Evolutionary conservation across 2,113 vertebrate species (phyloP).

Genomic region (Thalassarche chlororhynchos): DNA sequence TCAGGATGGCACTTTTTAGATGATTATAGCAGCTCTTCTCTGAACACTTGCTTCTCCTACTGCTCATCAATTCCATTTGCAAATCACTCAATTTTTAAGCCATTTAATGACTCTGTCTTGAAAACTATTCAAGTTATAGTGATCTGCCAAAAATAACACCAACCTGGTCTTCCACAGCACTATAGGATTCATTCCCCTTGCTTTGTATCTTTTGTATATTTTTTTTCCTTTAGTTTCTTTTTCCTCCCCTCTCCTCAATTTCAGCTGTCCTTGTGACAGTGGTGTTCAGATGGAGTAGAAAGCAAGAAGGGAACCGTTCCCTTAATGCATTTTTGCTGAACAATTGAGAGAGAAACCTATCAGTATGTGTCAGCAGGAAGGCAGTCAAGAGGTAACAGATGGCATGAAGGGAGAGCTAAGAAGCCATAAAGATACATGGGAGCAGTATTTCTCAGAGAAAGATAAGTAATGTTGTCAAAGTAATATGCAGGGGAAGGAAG

Average conservation of each 20-base stretch:
- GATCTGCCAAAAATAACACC: not conserved
- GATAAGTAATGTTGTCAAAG: not conserved
- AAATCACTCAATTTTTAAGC: not conserved
- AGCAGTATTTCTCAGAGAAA: not conserved
- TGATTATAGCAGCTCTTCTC: not conserved
- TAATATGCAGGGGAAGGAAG: not conserved
- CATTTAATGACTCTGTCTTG: not conserved
- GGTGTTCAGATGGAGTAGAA: not conserved
- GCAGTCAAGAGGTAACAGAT: not conserved
- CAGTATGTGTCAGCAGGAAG: not conserved
- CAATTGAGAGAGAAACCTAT: not conserved
- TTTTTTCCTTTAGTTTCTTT: not conserved
- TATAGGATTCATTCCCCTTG: not conserved
- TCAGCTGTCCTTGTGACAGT: not conserved
- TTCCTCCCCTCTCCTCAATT: not conserved
- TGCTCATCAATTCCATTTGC: not conserved
- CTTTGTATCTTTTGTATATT: not conserved
- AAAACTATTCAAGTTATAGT: not conserved
- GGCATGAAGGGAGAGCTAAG: not conserved
- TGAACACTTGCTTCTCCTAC: not conserved
- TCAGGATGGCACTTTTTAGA: not conserved
- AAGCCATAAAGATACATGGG: not conserved
- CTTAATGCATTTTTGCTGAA: not conserved
- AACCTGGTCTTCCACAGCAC: not conserved
- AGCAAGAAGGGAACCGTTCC: not conserved